Evolutionary conservation across 2,888 invertebrate species (phyloP), one percentile per base, ranked within the genome.

Genomic region (Eurois occulta): DNA sequence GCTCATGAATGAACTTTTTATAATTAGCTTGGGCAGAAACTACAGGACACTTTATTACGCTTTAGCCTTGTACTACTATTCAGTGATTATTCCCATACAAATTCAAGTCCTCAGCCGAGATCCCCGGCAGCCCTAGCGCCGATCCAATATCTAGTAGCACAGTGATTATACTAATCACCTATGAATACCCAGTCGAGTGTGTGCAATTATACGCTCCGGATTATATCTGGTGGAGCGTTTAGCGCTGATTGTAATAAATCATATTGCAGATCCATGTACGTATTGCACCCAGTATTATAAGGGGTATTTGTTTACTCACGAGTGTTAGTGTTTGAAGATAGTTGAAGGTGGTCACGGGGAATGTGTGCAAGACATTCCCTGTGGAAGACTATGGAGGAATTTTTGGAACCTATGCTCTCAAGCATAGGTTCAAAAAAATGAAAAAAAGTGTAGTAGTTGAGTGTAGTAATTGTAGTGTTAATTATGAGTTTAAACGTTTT

Each of bases 121-220:
- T 43, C 55, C 28, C 7, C 48, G 24, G 4, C 87, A 87, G 68
- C 86, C 88, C 83, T 86, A 79, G 35, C 4, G 6, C 28, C 24
- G 46, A 73, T 72, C 80, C 77, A 76, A 87, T 80, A 78, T 78
- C 79, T 84, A 81, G 87, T 86, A 86, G 87, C 68, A 72, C 46
- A 72, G 84, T 88, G 88, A 92, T 92, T 91, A 90, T 90, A 84
- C 90, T 89, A 92, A 93, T 92, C 91, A 91, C 91, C 91, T 91
- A 90, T 91, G 92, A 93, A 92, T 91, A 91, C 87, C 89, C 91
- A 90, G 83, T 89, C 88, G 89, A 88, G 90, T 90, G 91, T 91
- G 84, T 84, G 90, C 92, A 92, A 93, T 93, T 91, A 93, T 91
- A 91, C 87, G 88, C 80, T 77, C 69, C 75, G 90, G 91, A 90